These are phyloP conservation scores for Desmophyllum pertusum DNA, from an alignment of 92 coral and sea anemone species.

Conservation along the genomic window DNA sequence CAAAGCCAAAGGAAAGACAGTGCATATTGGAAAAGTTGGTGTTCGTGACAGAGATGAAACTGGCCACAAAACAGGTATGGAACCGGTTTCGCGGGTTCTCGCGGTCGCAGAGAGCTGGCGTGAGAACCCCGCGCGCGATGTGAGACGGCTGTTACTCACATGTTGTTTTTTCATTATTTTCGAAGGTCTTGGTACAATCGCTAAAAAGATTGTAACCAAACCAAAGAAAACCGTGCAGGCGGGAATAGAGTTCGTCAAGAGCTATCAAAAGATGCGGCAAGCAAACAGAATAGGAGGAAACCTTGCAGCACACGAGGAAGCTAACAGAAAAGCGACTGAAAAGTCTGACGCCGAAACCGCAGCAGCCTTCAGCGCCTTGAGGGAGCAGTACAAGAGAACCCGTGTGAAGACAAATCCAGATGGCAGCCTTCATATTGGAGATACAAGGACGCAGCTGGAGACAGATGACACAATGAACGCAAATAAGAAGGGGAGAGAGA, in stretches of 20 bases:
- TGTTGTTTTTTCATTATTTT: background rate
- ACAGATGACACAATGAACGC: conserved; percentile 63
- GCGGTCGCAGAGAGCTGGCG: background rate
- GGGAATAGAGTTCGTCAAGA: conserved; percentile 47
- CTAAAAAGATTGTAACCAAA: conserved; percentile 25
- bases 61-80: conserved; percentile 74
- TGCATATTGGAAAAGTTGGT: conserved; percentile 41
- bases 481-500: conserved; percentile 64
- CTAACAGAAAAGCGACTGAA: conserved; percentile 61
- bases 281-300: conserved; percentile 61
- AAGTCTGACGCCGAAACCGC: conserved; percentile 63
- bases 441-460: conserved; percentile 73
- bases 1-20: conserved; percentile 26
- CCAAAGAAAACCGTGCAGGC: conserved; percentile 57
- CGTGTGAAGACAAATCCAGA: conserved; percentile 65
- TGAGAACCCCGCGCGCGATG: background rate
- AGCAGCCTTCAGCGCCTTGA: conserved; percentile 68
- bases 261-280: conserved; percentile 56
- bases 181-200: conserved; percentile 72
- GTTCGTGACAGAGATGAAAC: conserved; percentile 68
- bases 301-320: conserved; percentile 65
- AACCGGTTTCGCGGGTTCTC: background rate
- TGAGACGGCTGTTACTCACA: background rate
- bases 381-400: conserved; percentile 75
- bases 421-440: conserved; percentile 65